phyloP scores from a whole-genome alignment of 1,140 invertebrate genomes.

The Psix sp. region DNA sequence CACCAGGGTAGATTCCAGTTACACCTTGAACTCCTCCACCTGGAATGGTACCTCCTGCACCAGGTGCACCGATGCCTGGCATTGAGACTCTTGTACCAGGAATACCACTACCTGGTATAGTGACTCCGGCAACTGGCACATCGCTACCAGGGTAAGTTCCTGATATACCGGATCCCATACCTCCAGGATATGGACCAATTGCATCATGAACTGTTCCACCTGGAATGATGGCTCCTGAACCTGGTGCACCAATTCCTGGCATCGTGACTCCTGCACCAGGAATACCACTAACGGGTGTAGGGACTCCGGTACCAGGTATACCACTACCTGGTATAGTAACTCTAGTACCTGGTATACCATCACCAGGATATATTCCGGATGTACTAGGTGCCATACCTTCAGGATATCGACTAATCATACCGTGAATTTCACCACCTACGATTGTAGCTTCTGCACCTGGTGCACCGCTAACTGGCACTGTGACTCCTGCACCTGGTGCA shows the following conservation, averaged over 20 bases:
- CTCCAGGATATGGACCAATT: constrained; percentile 1
- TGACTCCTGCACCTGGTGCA: too few species aligned
- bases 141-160: constrained; percentile 39
- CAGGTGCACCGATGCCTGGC: constrained; percentile 33
- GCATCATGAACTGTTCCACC: constrained; percentile 27
- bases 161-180: constrained; percentile 18
- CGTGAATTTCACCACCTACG: too few species aligned
- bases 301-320: constrained; percentile 14
- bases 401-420: too few species aligned
- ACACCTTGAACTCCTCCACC: background rate
- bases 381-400: background rate
- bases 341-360: constrained; percentile 14
- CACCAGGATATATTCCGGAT: constrained; percentile 1
- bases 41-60: constrained; percentile 10
- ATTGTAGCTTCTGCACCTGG: too few species aligned
- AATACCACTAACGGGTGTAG: background rate
- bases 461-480: background rate
- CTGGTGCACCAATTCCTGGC: constrained; percentile 15
- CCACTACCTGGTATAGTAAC: constrained; percentile 23
- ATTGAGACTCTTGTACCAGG: too few species aligned
- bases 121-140: too few species aligned
- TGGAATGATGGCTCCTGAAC: constrained; percentile 34
- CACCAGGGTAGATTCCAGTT: background rate
- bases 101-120: too few species aligned
- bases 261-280: constrained; percentile 20